Evolutionary conservation across 2,888 invertebrate genomes (phyloP).

Genomic region (Eupithecia inturbata): DNA sequence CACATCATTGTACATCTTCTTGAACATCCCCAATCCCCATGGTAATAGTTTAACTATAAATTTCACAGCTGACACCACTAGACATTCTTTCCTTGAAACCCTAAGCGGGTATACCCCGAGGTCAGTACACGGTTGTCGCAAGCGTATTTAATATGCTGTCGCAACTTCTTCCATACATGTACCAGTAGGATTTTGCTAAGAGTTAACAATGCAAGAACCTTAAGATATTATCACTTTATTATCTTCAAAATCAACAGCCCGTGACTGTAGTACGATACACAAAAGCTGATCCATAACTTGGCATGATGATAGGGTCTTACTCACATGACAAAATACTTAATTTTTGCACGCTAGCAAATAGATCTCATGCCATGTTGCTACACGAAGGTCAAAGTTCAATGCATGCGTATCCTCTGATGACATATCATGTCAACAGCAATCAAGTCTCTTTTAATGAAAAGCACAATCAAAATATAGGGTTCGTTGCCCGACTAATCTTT

Average conservation of each 20-base stretch:
- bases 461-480: neutral
- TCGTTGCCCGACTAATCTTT: neutral
- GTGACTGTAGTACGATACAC: neutral
- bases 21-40: neutral
- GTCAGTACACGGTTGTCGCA: slow-evolving; percentile 41
- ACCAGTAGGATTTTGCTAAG: slow-evolving; percentile 9
- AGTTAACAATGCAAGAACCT: neutral
- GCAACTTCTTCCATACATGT: slow-evolving; percentile 31
- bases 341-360: neutral
- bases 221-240: slow-evolving; percentile 1
- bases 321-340: neutral
- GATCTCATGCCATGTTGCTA: neutral
- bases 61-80: slow-evolving; percentile 4
- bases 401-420: neutral
- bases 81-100: slow-evolving; percentile 37
- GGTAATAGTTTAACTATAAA: neutral
- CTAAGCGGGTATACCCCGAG: slow-evolving; percentile 38
- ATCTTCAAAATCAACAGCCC: neutral
- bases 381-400: neutral
- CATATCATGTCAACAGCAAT: too few relatives aligned
- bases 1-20: neutral
- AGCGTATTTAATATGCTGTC: slow-evolving; percentile 41
- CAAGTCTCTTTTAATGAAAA: too few relatives aligned
- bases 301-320: neutral
- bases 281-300: neutral